Base-by-base conservation (phyloP, 2,888 invertebrate species). In the Prosapia bicincta region DNA sequence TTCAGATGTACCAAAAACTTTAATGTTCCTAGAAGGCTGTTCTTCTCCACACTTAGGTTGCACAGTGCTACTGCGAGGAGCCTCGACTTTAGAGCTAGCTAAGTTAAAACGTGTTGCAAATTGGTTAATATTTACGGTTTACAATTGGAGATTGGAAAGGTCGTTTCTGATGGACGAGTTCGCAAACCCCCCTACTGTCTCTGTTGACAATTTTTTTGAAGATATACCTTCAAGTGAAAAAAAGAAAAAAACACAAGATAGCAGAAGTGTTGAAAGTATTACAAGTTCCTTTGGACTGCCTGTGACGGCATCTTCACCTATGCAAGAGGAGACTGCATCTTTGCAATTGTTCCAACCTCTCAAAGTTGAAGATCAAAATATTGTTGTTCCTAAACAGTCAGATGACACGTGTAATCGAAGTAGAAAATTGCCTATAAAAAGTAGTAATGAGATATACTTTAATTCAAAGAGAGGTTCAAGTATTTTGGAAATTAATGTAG, bases 21-120 rank as follows among this genome's bases (percentile, higher is more conserved):
- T 99, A 30, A 95, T 99, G 95, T 93, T 94, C 80, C 92, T 98
- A 81, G 98, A 98, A 85, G 96, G 97, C 6, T 93, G 97, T 80
- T 92, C 93, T 0, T 90, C 92, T 82, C 89, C 92, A 10, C 80
- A 81, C 54, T 76, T 79, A 30, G 81, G 82, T 0, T 81, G 81
- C 72, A 82, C 82, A 7, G 78, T 82, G 13, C 68, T 82, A 15
- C 76, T 82, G 23, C 78, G 82, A 54, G 82, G 82, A 10, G 80
- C 78, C 26, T 76, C 80, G 0, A 75, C 74, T 7, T 69, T 71
- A n/a, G 81, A 82, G 43, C 77, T 82, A 0, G 88, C 90, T 10
- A 90, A 91, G 83, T 91, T 97, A 0, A 98, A 98, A 84, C 91
- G 90, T 81, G 93, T 97, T 0, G 90, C 93, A 0, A 91, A 91